phyloP scores from a whole-genome alignment of 2,888 invertebrate species.

The Papilio gigon region DNA sequence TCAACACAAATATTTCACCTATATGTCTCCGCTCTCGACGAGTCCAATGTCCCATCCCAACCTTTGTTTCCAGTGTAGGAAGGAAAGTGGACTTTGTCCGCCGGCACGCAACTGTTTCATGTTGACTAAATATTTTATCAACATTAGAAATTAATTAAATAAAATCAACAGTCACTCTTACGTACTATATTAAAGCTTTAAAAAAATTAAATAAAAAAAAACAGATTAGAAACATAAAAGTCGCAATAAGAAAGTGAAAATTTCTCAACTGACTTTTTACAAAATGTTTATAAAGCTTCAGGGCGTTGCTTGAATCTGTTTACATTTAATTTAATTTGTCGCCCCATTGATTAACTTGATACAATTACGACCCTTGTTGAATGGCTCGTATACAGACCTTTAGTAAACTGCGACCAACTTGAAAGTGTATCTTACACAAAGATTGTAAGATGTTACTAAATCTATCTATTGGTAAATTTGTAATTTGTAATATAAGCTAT shows the following conservation, averaged over 20 bases:
- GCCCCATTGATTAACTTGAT: slow-evolving; percentile 19
- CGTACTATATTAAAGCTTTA: no score
- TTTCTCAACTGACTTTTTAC: background rate
- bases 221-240: background rate
- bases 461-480: no score
- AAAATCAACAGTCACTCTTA: no score
- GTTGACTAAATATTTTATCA: no score
- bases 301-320: slow-evolving; percentile 7
- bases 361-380: slow-evolving; percentile 14
- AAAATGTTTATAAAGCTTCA: slow-evolving; percentile 2
- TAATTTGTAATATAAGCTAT: no score
- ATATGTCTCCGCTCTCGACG: no score
- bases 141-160: no score
- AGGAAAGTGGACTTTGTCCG: no score
- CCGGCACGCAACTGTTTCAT: no score
- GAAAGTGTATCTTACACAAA: slow-evolving; percentile 6
- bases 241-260: background rate
- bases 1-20: no score
- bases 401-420: background rate
- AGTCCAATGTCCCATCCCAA: no score
- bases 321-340: slow-evolving; percentile 17
- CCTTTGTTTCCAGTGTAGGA: no score
- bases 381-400: background rate
- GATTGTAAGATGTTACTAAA: background rate
- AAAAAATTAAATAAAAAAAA: background rate